Evolutionary conservation across 2,797 vertebrate genomes (phyloP).

Genomic region (Acipenser transmontanus): DNA sequence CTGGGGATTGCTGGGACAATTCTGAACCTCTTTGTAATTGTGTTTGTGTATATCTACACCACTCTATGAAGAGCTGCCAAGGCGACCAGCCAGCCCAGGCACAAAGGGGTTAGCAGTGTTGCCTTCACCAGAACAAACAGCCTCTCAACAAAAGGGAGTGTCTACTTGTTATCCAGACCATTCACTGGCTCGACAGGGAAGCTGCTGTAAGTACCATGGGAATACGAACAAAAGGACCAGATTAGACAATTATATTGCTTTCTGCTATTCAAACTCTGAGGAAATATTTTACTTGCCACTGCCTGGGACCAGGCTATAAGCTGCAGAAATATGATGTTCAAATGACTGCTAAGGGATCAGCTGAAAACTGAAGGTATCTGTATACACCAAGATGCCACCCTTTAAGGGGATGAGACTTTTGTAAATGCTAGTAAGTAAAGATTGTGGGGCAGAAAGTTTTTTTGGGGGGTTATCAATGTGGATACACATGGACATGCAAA

Average conservation of each 20-base stretch:
- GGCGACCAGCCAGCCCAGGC: constrained; percentile 19
- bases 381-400: no score
- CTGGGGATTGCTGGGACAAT: constrained; percentile 81
- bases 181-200: background rate
- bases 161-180: background rate
- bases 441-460: no score
- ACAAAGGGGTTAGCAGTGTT: no score
- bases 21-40: constrained; percentile 81
- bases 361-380: no score
- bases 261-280: background rate
- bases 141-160: background rate
- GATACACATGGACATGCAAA: no score
- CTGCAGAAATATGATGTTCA: background rate
- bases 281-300: background rate
- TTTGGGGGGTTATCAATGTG: no score
- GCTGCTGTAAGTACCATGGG: background rate
- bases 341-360: background rate
- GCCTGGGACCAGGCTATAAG: background rate
- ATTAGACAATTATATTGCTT: background rate
- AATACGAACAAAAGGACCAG: background rate
- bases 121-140: background rate
- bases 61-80: constrained; percentile 60
- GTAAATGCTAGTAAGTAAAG: no score
- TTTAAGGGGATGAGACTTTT: no score
- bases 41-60: constrained; percentile 85